Conservation (phyloP, 1,140 invertebrate genomes). For the Drosophila nikananu region DNA sequence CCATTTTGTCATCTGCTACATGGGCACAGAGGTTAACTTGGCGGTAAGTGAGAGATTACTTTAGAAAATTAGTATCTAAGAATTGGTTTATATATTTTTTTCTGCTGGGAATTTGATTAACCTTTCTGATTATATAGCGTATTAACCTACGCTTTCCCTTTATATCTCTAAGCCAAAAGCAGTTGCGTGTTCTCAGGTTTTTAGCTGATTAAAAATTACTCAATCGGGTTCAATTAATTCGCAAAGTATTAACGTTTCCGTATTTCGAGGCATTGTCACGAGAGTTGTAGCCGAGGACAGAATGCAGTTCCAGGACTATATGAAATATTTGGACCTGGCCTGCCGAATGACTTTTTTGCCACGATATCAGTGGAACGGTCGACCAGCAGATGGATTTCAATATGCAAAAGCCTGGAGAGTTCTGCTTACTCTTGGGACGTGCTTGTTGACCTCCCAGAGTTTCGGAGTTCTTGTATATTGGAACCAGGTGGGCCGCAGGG, state of each 20-base stretch:
- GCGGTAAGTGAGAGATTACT: conserved; percentile 35
- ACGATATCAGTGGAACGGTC: conserved; percentile 25
- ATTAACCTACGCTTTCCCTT: not conserved
- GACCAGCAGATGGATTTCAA: not conserved
- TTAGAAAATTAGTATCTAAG: not conserved
- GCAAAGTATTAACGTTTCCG: conserved; percentile 2
- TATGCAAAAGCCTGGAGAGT: not conserved
- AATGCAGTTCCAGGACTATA: conserved; percentile 43
- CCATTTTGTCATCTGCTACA: conserved; percentile 53
- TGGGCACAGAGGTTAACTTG: conserved; percentile 42
- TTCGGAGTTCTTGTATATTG: conserved; percentile 59
- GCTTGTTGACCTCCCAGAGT: conserved; percentile 62
- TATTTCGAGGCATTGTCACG: not conserved
- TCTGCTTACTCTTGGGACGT: conserved; percentile 44
- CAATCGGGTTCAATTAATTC: not conserved
- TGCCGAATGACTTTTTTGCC: conserved; percentile 31
- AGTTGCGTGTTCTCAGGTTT: conserved; percentile 13
- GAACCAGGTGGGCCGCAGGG: conserved; percentile 3
- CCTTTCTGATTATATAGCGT: not conserved
- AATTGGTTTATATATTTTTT: too few relatives aligned
- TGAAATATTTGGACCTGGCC: conserved; percentile 43
- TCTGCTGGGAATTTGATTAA: too few relatives aligned
- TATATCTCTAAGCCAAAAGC: not conserved
- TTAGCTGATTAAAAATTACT: not conserved
- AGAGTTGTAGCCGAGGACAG: not conserved